These are phyloP conservation scores for Trichomalopsis sarcophagae DNA, from an alignment of 1,140 invertebrate genomes.

Conservation along the genomic window DNA sequence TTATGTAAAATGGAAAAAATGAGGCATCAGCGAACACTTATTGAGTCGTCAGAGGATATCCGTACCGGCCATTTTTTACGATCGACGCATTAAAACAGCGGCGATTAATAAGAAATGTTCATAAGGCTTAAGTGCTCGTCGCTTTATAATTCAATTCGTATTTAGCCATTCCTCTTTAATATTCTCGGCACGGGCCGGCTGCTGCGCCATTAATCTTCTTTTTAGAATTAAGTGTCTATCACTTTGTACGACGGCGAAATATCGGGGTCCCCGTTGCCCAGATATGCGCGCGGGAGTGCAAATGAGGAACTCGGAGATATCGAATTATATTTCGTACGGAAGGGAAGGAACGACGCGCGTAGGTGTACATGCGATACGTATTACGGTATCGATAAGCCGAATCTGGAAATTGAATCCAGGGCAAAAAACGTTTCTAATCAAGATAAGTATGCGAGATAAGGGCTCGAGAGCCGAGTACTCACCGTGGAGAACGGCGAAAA, in stretches of 20 bases:
- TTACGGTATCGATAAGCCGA: background rate
- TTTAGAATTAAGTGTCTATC: background rate
- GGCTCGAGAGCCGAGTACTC: conserved; percentile 54
- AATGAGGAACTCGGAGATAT: too few relatives aligned
- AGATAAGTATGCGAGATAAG: conserved; percentile 24
- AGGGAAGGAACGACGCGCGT: too few relatives aligned
- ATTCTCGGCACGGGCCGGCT: background rate
- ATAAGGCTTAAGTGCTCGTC: too few relatives aligned
- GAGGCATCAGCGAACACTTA: too few relatives aligned
- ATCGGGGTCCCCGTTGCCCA: background rate
- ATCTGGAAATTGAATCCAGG: background rate
- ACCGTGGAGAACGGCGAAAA: conserved; percentile 65
- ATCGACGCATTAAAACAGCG: too few relatives aligned
- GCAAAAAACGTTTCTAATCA: background rate
- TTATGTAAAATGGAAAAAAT: too few relatives aligned
- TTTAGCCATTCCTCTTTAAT: background rate
- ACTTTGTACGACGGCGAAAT: background rate
- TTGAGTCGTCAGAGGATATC: too few relatives aligned
- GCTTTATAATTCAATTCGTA: background rate
- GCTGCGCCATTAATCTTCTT: background rate
- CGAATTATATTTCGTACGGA: too few relatives aligned
- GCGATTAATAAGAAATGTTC: too few relatives aligned
- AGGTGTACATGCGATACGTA: too few relatives aligned
- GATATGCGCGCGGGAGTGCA: background rate
- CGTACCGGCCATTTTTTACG: too few relatives aligned